A percentile compares a stretch with the other conserved stretches of the same genome.
phyloP scores from a whole-genome alignment of 92 coral and sea anemone species.

The Parazoanthus atlanticus region DNA sequence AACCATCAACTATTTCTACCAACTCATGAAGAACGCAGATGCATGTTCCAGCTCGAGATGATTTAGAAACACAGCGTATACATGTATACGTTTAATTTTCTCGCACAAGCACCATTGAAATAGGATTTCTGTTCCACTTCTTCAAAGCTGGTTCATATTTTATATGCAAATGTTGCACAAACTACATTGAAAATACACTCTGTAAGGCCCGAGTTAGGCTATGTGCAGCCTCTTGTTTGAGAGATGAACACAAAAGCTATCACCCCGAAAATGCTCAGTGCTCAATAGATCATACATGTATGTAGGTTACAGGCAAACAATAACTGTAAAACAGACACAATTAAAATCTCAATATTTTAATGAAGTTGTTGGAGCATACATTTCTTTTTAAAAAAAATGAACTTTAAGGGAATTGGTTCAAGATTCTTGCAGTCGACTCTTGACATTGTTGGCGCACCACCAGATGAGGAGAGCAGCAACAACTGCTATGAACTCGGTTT shows the following conservation, averaged over 20 bases:
- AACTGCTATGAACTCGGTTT: constrained; percentile 97
- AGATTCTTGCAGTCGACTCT: constrained; percentile 92
- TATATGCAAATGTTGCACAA: too few species aligned
- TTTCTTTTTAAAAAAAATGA: constrained; percentile 13
- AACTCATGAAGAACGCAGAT: constrained; percentile 83
- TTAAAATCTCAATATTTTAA: constrained; percentile 8
- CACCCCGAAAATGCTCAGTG: too few species aligned
- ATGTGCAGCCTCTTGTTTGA: too few species aligned
- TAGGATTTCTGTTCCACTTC: too few species aligned
- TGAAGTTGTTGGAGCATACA: constrained; percentile 24
- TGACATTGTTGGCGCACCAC: constrained; percentile 98
- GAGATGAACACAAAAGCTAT: too few species aligned
- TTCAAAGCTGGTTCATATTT: too few species aligned
- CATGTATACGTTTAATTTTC: too few species aligned
- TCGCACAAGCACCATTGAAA: too few species aligned
- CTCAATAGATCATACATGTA: background rate
- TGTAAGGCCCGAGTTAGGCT: too few species aligned
- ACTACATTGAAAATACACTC: too few species aligned
- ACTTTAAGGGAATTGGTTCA: constrained; percentile 30
- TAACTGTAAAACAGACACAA: background rate
- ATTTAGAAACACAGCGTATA: too few species aligned
- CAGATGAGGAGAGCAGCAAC: constrained; percentile 94
- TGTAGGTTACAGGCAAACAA: too few species aligned
- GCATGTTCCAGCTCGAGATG: background rate
- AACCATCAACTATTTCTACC: constrained; percentile 88